Conservation (phyloP, 2,888 invertebrate species). For the Camptogramma bilineatum region DNA sequence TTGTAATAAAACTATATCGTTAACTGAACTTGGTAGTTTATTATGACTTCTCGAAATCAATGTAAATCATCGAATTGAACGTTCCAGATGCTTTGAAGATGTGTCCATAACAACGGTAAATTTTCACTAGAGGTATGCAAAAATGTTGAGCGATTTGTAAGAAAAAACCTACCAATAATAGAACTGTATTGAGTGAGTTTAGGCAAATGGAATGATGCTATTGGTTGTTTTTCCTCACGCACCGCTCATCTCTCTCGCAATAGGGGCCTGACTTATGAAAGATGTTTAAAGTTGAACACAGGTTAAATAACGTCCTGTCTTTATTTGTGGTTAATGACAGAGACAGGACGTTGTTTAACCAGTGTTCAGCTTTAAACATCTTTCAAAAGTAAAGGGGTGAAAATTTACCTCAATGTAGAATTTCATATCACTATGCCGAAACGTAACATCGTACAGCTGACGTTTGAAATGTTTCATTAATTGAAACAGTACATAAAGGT, state of each 20-base stretch:
- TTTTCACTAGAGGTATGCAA: not conserved
- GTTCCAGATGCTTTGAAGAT: not conserved
- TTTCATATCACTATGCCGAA: not conserved
- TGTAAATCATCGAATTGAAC: not conserved
- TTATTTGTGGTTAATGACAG: too few relatives aligned
- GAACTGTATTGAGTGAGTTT: not conserved
- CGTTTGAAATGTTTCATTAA: constrained; percentile 48
- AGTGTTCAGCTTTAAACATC: too few relatives aligned
- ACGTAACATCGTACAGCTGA: not conserved
- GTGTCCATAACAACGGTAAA: not conserved
- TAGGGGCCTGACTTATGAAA: too few relatives aligned
- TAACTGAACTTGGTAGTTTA: not conserved
- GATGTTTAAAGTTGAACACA: too few relatives aligned
- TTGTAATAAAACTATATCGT: constrained; percentile 4
- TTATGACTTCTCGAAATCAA: not conserved
- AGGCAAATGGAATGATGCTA: not conserved
- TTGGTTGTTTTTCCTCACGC: not conserved
- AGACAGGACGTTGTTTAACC: too few relatives aligned
- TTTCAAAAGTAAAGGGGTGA: too few relatives aligned
- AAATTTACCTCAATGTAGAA: not conserved
- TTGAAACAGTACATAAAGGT: constrained; percentile 49
- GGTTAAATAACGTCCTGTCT: too few relatives aligned
- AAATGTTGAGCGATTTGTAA: not conserved
- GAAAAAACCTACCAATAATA: not conserved
- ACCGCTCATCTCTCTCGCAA: too few relatives aligned